Evolutionary conservation across 1,140 invertebrate genomes (phyloP).

Genomic region (Lepidurus couesii): DNA sequence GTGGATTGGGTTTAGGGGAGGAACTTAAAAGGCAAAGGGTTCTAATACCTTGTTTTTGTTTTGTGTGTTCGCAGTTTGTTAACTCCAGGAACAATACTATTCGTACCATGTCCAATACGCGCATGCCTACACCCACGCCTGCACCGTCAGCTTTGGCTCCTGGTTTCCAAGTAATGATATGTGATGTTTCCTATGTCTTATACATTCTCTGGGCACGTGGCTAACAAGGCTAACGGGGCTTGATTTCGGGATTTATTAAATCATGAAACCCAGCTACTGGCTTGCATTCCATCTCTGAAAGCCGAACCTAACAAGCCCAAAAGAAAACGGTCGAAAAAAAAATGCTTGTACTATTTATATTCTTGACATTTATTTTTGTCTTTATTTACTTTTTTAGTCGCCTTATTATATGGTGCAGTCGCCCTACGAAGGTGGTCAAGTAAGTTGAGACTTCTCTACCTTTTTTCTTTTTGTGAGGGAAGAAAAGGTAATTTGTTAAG

Average conservation of each 20-base stretch:
- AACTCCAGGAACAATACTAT: constrained; percentile 22
- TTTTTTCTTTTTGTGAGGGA: not conserved
- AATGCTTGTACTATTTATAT: too few species aligned
- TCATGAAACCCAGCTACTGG: too few species aligned
- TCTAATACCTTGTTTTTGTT: not conserved
- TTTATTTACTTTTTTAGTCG: not conserved
- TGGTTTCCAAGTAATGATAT: not conserved
- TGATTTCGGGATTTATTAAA: too few species aligned
- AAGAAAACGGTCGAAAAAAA: too few species aligned
- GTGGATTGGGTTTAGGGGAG: too few species aligned
- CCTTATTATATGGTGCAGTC: not conserved
- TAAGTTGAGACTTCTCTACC: not conserved
- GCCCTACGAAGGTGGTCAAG: not conserved
- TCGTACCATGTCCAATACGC: constrained; percentile 21
- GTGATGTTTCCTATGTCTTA: too few species aligned
- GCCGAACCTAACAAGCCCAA: too few species aligned
- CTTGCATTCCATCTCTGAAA: too few species aligned
- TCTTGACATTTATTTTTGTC: not conserved
- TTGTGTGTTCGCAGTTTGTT: constrained; percentile 10
- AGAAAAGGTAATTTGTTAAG: not conserved
- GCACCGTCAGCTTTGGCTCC: constrained; percentile 20
- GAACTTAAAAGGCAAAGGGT: not conserved
- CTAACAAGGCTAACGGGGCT: too few species aligned
- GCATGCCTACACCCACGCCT: constrained; percentile 16
- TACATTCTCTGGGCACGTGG: too few species aligned